A percentile compares a stretch with the other conserved stretches of the same genome.
Conservation (phyloP, 2,113 vertebrate genomes). For the Mesembrinibis cayennensis region DNA sequence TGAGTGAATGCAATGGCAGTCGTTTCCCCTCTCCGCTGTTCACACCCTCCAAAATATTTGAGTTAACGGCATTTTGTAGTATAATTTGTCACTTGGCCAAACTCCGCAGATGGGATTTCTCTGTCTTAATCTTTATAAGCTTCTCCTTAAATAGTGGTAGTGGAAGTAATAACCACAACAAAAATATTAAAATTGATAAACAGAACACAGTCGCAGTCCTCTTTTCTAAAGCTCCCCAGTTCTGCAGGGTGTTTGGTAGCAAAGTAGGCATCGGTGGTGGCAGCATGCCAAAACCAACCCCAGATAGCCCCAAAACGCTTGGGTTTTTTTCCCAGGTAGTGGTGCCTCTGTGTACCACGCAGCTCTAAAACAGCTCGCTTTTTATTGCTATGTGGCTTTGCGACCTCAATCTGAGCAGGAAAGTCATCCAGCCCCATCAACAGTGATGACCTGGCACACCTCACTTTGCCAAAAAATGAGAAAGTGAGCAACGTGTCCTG, state of each 20-base stretch:
- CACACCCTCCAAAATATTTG: neutral
- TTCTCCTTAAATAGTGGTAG: neutral
- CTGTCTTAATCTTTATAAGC: neutral
- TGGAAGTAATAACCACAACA: conserved; percentile 13
- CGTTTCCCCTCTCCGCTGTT: neutral
- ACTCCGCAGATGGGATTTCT: conserved; percentile 3
- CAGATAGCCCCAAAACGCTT: rapidly evolving
- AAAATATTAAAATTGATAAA: neutral
- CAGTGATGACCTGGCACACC: neutral
- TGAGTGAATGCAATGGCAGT: neutral
- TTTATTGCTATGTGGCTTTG: neutral
- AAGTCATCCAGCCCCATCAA: neutral
- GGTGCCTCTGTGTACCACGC: rapidly evolving
- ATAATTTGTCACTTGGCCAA: conserved; percentile 22
- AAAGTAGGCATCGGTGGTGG: neutral
- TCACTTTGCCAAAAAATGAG: neutral
- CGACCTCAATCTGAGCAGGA: neutral
- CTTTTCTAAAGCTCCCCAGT: neutral
- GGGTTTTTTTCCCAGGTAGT: neutral
- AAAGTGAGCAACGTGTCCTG: neutral
- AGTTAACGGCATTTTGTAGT: neutral
- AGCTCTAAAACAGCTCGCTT: neutral
- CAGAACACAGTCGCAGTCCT: neutral
- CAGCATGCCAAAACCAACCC: neutral
- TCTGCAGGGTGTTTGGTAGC: neutral